These are phyloP conservation scores for Hemicentrotus pulcherrimus DNA, from an alignment of 35 echinoderm and acorn worm species.

Conservation along the genomic window DNA sequence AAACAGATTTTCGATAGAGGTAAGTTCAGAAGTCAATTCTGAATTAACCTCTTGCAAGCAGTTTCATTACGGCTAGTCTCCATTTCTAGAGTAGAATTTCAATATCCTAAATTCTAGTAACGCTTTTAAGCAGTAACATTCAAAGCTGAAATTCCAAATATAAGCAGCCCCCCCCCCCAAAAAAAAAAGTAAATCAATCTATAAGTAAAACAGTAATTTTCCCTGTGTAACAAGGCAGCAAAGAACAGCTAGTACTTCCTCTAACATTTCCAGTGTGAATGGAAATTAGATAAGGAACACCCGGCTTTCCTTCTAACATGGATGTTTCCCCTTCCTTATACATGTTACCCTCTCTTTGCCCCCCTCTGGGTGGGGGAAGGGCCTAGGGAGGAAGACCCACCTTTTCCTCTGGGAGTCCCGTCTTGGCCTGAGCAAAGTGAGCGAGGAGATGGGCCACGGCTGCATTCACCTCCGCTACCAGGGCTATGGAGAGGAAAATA, in stretches of 20 bases:
- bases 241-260: not conserved
- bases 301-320: not conserved
- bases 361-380: not conserved
- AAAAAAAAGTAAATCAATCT: not conserved
- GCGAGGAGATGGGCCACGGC: constrained; percentile 63
- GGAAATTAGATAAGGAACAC: not conserved
- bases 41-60: too few relatives aligned
- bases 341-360: not conserved
- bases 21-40: too few relatives aligned
- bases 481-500: constrained; percentile 39
- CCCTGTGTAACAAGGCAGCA: not conserved
- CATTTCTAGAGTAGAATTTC: too few relatives aligned
- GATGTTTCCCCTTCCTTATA: not conserved
- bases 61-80: too few relatives aligned
- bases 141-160: too few relatives aligned
- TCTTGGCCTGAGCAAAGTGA: constrained; percentile 67
- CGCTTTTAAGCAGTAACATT: too few relatives aligned
- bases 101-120: too few relatives aligned
- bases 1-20: too few relatives aligned
- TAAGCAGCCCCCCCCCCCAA: too few relatives aligned
- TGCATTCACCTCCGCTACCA: constrained; percentile 56
- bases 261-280: not conserved
- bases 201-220: not conserved
- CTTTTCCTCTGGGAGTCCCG: constrained; percentile 58
- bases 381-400: constrained; percentile 15